Base-by-base conservation (phyloP, 2,888 invertebrate genomes). In the Eupithecia abbreviata region DNA sequence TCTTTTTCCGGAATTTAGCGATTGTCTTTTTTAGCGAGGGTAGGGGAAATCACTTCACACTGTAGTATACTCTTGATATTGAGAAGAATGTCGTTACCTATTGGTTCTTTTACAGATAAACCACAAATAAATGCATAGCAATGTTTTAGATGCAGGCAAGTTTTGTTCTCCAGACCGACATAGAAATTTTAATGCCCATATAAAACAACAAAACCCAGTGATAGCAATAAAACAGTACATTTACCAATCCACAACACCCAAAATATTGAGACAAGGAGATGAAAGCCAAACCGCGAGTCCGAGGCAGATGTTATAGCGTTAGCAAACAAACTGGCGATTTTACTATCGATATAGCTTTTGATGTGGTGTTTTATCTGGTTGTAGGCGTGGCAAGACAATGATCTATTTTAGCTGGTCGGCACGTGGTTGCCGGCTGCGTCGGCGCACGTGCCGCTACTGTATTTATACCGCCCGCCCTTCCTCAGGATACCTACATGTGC, bases 371-470 rank as follows among this genome's bases (percentile, higher is more conserved):
- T 93, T 93, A 93, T 93, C 90, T 92, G 91, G 85, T 84, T 83
- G 91, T 93, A 89, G 94, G 94, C 93, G 94, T 93, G 94, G 89
- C 84, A 85, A 92, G 94, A 94, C 94, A 94, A 94, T 94, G 92
- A 90, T 94, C 94, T 95, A 94, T 94, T 93, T 94, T 93, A 90
- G 90, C 90, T 86, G 92, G 91, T 86, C 89, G 88, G 91, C 94
- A 95, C 95, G 94, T 95, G 95, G 91, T 88, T 83, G 90, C 90
- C 95, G 94, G 95, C 94, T 95, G 94, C 91, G 93, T 85, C 74
- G 71, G 89, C 93, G 92, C 94, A 93, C 94, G 94, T 93, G 94
- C 91, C 87, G 84, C 83, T 74, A 77, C 79, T 76, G 91, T 94
- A 94, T 94, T 93, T 93, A 93, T 93, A 93, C 90, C 88, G 89